phyloP scores from a whole-genome alignment of 2,888 invertebrate genomes.

The Himalopsyche kuldschensis region DNA sequence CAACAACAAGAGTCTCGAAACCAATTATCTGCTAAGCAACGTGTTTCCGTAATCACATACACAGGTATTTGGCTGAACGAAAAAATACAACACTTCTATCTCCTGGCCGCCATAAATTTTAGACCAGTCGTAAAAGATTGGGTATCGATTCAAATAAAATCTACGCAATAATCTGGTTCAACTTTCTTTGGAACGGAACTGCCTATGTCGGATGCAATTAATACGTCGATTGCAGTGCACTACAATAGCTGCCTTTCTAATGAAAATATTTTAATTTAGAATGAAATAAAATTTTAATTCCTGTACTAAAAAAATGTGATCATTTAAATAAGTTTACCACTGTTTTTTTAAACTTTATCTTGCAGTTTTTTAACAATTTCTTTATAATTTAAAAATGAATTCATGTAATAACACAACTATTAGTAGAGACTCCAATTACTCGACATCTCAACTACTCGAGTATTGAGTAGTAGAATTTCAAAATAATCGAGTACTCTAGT shows the following conservation, averaged over 20 bases:
- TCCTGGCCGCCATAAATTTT: background rate
- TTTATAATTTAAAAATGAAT: too few relatives aligned
- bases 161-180: slow-evolving; percentile 8
- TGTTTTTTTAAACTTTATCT: too few relatives aligned
- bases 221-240: background rate
- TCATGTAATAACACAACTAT: too few relatives aligned
- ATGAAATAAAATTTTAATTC: background rate
- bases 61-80: background rate
- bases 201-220: background rate
- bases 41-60: background rate
- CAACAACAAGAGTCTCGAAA: background rate
- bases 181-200: slow-evolving; percentile 13
- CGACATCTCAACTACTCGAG: too few relatives aligned
- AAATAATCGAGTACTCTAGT: too few relatives aligned
- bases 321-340: too few relatives aligned
- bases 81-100: background rate
- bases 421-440: too few relatives aligned
- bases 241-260: background rate
- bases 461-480: too few relatives aligned
- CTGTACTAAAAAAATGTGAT: too few relatives aligned
- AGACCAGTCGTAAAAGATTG: background rate
- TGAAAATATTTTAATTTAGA: background rate
- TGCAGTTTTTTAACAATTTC: too few relatives aligned
- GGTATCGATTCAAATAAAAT: background rate
- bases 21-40: background rate